These are phyloP conservation scores for Pachypanchax playfairii DNA, from an alignment of 2,113 vertebrate species.

Conservation along the genomic window DNA sequence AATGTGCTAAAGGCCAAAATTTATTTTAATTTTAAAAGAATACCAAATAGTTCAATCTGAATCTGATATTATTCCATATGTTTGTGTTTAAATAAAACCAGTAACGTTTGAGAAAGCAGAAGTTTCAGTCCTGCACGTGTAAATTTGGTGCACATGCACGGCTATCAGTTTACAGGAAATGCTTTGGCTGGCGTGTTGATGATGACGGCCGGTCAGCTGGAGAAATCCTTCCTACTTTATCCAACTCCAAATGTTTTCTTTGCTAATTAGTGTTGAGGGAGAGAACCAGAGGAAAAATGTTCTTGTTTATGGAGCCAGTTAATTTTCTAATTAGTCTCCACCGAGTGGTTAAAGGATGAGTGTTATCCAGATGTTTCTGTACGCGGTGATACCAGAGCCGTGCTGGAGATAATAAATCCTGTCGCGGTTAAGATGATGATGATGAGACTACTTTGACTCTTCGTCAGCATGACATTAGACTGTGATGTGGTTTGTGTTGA, in stretches of 20 bases:
- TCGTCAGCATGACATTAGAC: neutral
- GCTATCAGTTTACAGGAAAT: neutral
- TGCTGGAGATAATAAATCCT: neutral
- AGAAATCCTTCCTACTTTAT: neutral
- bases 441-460: conserved; percentile 3
- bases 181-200: neutral
- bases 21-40: too few relatives aligned
- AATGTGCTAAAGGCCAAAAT: too few relatives aligned
- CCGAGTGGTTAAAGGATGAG: conserved; percentile 33
- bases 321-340: conserved; percentile 61
- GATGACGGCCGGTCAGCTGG: neutral
- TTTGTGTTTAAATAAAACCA: too few relatives aligned
- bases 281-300: conserved; percentile 20
- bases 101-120: too few relatives aligned
- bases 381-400: neutral
- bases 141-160: too few relatives aligned
- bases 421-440: neutral
- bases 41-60: too few relatives aligned
- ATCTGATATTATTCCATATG: too few relatives aligned
- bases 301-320: conserved; percentile 60
- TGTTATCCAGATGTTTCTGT: conserved; percentile 63
- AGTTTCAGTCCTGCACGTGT: too few relatives aligned
- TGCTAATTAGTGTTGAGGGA: conserved; percentile 14
- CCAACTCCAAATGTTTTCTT: conserved; percentile 19
- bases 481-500: conserved; percentile 23